These are phyloP conservation scores for Anolis sagrei DNA, from an alignment of 2,113 vertebrate species.

Conservation along the genomic window DNA sequence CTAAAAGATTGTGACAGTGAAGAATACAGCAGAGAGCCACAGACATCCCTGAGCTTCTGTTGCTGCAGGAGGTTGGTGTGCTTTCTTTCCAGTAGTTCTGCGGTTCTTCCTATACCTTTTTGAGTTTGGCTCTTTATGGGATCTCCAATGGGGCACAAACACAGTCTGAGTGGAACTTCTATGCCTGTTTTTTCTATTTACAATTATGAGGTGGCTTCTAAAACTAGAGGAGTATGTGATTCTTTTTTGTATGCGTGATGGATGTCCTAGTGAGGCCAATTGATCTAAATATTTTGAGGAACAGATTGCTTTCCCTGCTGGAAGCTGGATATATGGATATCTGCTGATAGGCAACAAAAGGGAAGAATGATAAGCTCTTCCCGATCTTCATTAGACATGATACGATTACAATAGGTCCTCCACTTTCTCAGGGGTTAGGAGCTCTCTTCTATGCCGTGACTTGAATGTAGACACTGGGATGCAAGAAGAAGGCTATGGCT, in stretches of 20 bases:
- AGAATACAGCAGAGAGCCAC: constrained; percentile 52
- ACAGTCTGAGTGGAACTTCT: neutral
- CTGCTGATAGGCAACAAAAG: neutral
- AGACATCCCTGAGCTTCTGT: constrained; percentile 64
- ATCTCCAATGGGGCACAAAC: neutral
- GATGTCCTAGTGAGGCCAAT: neutral
- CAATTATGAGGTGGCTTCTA: neutral
- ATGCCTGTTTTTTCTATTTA: constrained; percentile 11
- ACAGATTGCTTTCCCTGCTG: neutral
- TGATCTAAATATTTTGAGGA: neutral
- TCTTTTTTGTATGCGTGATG: neutral
- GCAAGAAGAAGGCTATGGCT: no score
- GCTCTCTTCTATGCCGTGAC: no score
- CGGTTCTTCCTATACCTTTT: neutral
- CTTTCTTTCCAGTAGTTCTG: constrained; percentile 8
- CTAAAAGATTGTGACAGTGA: constrained; percentile 73
- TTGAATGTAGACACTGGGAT: no score
- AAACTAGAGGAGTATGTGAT: neutral
- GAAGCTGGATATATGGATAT: neutral
- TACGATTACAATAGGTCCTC: neutral
- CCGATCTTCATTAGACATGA: neutral
- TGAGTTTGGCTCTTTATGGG: neutral
- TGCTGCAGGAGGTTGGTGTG: constrained; percentile 84
- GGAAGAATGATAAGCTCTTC: neutral
- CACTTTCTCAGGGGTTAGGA: no score